These are phyloP conservation scores for Leucophora obtusa DNA, from an alignment of 2,888 invertebrate species.

Conservation along the genomic window DNA sequence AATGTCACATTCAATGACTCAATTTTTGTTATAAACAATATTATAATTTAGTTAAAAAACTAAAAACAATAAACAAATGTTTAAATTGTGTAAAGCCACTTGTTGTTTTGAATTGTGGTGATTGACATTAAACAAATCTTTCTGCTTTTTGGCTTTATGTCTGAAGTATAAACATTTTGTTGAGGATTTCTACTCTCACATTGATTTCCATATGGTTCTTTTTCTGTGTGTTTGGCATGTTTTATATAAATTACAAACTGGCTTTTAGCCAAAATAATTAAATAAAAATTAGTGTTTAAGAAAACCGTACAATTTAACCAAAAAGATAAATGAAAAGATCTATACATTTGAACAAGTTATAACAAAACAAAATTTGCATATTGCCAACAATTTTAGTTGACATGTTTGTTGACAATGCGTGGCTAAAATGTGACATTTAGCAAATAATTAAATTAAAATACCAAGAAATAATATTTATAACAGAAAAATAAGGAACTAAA, in stretches of 20 bases:
- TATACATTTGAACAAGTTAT: constrained; percentile 8
- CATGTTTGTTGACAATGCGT: constrained; percentile 48
- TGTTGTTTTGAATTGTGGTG: constrained; percentile 5
- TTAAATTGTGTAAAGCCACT: constrained; percentile 5
- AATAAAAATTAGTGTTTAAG: constrained; percentile 24
- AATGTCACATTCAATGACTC: neutral
- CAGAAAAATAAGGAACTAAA: neutral
- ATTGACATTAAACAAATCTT: constrained; percentile 34
- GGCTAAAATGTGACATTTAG: constrained; percentile 46
- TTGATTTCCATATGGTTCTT: neutral
- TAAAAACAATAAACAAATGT: neutral
- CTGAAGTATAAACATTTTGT: neutral
- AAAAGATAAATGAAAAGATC: constrained; percentile 9
- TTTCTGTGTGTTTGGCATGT: neutral
- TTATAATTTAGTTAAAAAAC: neutral
- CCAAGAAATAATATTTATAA: neutral
- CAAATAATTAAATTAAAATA: constrained; percentile 45
- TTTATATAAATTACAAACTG: constrained; percentile 13
- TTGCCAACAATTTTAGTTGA: constrained; percentile 31
- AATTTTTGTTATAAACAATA: constrained; percentile 3
- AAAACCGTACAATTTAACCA: constrained; percentile 9
- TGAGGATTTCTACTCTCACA: neutral
- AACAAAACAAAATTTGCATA: neutral
- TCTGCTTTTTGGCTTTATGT: neutral
- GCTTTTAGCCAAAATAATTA: constrained; percentile 44